Evolutionary conservation across 2,797 vertebrate genomes (phyloP), one percentile per base, ranked within the genome.

Genomic region (Okamejei kenojei): DNA sequence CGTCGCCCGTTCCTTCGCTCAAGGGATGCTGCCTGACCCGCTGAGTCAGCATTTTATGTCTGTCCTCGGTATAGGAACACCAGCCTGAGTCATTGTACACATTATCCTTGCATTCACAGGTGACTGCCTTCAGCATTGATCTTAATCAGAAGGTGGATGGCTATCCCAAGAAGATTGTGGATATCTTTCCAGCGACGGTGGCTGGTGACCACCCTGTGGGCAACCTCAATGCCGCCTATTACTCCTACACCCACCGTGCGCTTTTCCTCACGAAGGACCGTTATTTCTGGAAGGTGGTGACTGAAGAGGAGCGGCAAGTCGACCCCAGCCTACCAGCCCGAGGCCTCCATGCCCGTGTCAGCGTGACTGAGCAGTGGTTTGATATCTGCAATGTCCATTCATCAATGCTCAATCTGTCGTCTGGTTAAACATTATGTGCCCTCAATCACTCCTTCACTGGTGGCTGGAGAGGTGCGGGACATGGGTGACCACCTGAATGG

Each of bases 381-480:
- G 94, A 94, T 73, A 94, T 94, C 54, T 94, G 94, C 61, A 94
- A 94, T 45, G 94, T 94, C 61, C 94, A 94, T 74, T 92, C 90
- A 0, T 94, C 94, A 35, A 93, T 94, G 32, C 93, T 94, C n/a
- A 93, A 26, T 15, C 77, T 79, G 8, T n/a, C 10, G 26, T 26
- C 38, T 71, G 73, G 71, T 74, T 92, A 91, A 74, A 23, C 15
- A 38, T 81, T 54, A 54, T 38, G 21, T 29, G 10, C 54, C 54
- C 21, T 23, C 0, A 1, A 1, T 17, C 26, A 6, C 19, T n/a
- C 58, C 10, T 32, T n/a, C 29, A 32, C 13, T 32, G 7, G 45
- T 2, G 45, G 9, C 23, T 4, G 80, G 45, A 65, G 58, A n/a
- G 82, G 17, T 73, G 71, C 19, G 5, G 21, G 23, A 73, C 71